A percentile compares a stretch with the other conserved stretches of the same genome.
phyloP scores from a whole-genome alignment of 2,797 vertebrate species.

The Nannoperca australis region DNA sequence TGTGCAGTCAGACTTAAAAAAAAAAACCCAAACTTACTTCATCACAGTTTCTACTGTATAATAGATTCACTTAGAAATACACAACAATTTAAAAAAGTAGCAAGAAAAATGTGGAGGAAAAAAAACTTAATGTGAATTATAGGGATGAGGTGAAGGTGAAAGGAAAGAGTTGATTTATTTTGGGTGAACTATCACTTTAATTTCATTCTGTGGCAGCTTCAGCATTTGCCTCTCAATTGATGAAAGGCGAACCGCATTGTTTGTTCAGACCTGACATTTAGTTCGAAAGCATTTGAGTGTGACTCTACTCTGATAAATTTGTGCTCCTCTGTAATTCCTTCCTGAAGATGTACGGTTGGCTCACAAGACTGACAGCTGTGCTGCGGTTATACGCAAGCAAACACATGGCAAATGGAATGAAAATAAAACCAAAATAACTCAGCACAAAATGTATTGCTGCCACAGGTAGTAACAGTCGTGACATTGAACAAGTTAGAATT shows the following conservation, averaged over 20 bases:
- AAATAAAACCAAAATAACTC: conserved; percentile 54
- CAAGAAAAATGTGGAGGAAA: conserved; percentile 12
- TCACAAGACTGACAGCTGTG: conserved; percentile 78
- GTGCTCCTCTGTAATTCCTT: conserved; percentile 73
- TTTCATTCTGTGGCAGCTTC: conserved; percentile 74
- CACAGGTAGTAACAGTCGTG: conserved; percentile 35
- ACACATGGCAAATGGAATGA: conserved; percentile 45
- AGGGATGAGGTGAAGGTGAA: conserved; percentile 55
- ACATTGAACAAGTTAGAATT: conserved; percentile 32
- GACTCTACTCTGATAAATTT: conserved; percentile 78
- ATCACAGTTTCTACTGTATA: conserved; percentile 37
- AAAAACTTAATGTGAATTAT: conserved; percentile 50
- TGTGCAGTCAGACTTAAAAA: conserved; percentile 24
- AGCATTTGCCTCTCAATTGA: conserved; percentile 81
- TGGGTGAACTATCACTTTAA: conserved; percentile 74
- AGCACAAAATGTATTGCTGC: conserved; percentile 38
- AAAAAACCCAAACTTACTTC: conserved; percentile 31
- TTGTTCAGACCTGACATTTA: conserved; percentile 83
- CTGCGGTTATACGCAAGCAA: conserved; percentile 14
- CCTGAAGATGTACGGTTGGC: conserved; percentile 70
- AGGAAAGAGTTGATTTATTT: conserved; percentile 64
- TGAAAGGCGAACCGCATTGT: conserved; percentile 74
- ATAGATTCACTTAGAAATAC: conserved; percentile 35
- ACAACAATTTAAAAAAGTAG: conserved; percentile 30
- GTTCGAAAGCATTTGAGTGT: conserved; percentile 75